phyloP scores from a whole-genome alignment of 2,113 vertebrate genomes.

The Catharus bicknelli region DNA sequence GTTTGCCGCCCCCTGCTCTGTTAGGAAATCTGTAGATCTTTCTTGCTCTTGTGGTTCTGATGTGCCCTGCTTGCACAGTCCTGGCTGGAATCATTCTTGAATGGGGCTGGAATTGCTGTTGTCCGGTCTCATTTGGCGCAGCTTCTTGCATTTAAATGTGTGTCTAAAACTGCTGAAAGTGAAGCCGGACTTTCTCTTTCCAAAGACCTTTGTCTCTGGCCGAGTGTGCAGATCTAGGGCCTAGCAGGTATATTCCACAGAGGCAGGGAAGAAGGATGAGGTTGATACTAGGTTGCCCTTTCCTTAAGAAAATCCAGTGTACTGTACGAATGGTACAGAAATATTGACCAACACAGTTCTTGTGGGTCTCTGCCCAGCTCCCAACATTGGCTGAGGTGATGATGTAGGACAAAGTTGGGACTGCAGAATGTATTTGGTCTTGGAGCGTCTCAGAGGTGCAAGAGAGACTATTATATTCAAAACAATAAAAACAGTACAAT shows the following conservation, averaged over 20 bases:
- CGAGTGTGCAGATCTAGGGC: background rate
- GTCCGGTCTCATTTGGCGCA: background rate
- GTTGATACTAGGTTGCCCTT: background rate
- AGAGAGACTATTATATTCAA: background rate
- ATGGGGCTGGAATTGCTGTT: background rate
- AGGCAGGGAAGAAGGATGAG: background rate
- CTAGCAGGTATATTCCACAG: background rate
- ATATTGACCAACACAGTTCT: background rate
- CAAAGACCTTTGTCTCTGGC: background rate
- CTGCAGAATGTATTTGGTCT: background rate
- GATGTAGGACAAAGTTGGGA: background rate
- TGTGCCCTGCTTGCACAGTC: background rate
- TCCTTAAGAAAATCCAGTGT: background rate
- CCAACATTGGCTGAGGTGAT: rapidly evolving
- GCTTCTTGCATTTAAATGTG: background rate
- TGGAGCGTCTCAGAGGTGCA: background rate
- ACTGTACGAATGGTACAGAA: background rate
- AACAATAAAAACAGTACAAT: background rate
- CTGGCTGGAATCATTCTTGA: rapidly evolving
- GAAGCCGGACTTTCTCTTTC: background rate
- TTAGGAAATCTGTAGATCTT: background rate
- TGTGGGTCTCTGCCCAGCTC: background rate
- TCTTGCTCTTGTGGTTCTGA: background rate
- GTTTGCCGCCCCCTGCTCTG: background rate
- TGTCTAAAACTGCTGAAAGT: background rate